Conservation (phyloP, 2,113 vertebrate genomes). For the Albula goreensis region DNA sequence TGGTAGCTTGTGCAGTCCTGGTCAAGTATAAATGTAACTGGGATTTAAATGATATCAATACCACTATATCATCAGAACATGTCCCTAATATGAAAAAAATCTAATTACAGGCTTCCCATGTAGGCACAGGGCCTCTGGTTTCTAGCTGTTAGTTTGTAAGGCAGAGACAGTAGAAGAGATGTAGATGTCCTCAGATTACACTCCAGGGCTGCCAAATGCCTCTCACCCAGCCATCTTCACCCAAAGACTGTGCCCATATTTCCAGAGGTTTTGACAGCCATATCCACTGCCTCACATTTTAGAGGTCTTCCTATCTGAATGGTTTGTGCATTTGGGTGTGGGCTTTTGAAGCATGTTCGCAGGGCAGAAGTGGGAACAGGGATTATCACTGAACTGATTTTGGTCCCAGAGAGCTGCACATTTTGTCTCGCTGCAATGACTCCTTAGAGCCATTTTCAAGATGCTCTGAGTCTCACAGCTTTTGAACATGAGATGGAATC, state of each 20-base stretch:
- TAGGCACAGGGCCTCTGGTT: neutral
- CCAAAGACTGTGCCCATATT: neutral
- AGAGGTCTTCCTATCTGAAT: neutral
- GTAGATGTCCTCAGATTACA: neutral
- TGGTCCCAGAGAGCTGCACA: neutral
- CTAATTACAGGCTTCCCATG: neutral
- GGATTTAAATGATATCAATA: neutral
- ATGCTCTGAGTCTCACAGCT: neutral
- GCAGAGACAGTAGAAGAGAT: neutral
- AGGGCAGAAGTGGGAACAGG: neutral
- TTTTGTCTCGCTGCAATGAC: neutral
- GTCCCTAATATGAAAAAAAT: neutral
- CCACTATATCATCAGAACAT: neutral
- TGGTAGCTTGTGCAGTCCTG: no score
- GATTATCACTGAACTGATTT: neutral
- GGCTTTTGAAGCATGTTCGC: neutral
- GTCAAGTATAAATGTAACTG: slow-evolving; percentile 17
- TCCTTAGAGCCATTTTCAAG: neutral
- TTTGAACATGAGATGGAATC: slow-evolving; percentile 1
- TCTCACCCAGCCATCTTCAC: neutral
- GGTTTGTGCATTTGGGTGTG: neutral
- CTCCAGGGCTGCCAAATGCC: neutral
- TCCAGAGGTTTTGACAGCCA: neutral
- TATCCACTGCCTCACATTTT: neutral
- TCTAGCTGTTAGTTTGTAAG: neutral